These are phyloP conservation scores for Spisula solida DNA, from an alignment of 2,888 invertebrate genomes.

Conservation along the genomic window DNA sequence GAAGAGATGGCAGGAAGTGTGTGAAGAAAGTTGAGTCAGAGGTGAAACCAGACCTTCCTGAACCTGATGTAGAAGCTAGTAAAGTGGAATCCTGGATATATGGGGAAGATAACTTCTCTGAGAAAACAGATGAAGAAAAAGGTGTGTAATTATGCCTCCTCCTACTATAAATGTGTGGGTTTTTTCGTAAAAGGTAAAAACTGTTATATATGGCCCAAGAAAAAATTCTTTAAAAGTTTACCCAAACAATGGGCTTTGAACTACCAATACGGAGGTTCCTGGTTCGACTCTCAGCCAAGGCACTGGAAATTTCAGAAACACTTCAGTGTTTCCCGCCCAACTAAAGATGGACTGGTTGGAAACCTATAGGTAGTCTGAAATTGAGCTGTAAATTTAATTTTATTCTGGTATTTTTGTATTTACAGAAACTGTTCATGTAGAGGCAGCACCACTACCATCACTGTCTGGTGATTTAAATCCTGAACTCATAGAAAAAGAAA, in stretches of 20 bases:
- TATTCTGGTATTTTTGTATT: too few relatives aligned
- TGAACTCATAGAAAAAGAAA: conserved; percentile 63
- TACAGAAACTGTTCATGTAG: not conserved
- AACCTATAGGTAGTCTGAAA: too few relatives aligned
- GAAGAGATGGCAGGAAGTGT: conserved; percentile 54
- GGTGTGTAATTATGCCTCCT: not conserved
- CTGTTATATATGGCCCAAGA: too few relatives aligned
- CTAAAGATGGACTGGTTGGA: too few relatives aligned
- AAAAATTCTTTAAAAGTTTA: too few relatives aligned
- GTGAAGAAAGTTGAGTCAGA: conserved; percentile 51
- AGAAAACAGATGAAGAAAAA: conserved; percentile 38
- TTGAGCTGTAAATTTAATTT: too few relatives aligned
- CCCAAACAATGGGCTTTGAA: too few relatives aligned
- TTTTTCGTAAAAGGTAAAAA: too few relatives aligned
- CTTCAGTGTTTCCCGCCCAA: too few relatives aligned
- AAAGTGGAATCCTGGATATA: conserved; percentile 66
- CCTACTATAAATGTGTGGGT: not conserved
- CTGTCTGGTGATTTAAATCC: conserved; percentile 61
- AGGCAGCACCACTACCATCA: conserved; percentile 41
- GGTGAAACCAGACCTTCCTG: conserved; percentile 47
- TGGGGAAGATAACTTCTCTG: conserved; percentile 56
- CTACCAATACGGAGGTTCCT: too few relatives aligned
- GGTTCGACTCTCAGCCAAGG: too few relatives aligned
- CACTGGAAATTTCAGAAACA: too few relatives aligned
- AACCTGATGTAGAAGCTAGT: conserved; percentile 35